phyloP scores from a whole-genome alignment of 2,113 vertebrate genomes.

The Pomatorhinus ruficollis region DNA sequence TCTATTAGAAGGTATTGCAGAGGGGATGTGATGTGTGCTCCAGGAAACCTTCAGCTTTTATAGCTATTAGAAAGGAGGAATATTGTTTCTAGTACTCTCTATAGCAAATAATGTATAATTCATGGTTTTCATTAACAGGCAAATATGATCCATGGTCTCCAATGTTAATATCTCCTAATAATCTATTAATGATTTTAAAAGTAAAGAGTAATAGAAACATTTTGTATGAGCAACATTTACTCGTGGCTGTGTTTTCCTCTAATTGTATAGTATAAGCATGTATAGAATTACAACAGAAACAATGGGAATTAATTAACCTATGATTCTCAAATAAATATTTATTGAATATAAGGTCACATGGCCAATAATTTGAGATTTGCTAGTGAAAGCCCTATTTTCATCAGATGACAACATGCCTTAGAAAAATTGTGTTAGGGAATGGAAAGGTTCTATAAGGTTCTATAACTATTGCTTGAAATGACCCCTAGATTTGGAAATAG shows the following conservation, averaged over 20 bases:
- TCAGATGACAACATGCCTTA: neutral
- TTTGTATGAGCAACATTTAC: constrained; percentile 61
- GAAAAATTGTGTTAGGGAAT: neutral
- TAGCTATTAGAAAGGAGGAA: constrained; percentile 71
- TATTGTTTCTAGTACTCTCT: constrained; percentile 68
- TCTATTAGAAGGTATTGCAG: constrained; percentile 46
- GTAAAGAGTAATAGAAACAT: constrained; percentile 72
- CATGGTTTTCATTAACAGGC: constrained; percentile 77
- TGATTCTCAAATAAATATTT: constrained; percentile 44
- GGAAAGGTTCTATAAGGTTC: neutral
- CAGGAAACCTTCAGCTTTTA: constrained; percentile 69
- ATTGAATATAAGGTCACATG: neutral
- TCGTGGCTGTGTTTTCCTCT: constrained; percentile 7
- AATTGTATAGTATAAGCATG: constrained; percentile 31
- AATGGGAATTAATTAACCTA: constrained; percentile 24
- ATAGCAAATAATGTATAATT: constrained; percentile 77
- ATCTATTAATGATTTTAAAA: constrained; percentile 77
- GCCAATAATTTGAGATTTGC: neutral
- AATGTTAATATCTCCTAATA: constrained; percentile 76
- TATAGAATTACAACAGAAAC: constrained; percentile 40
- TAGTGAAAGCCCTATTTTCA: neutral
- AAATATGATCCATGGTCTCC: constrained; percentile 76
- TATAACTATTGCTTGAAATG: neutral
- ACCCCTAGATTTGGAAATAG: neutral
- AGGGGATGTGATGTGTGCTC: constrained; percentile 62